Base-by-base conservation (phyloP, 37 sponge, comb jelly and placozoan species). In the Ephydatia muelleri region DNA sequence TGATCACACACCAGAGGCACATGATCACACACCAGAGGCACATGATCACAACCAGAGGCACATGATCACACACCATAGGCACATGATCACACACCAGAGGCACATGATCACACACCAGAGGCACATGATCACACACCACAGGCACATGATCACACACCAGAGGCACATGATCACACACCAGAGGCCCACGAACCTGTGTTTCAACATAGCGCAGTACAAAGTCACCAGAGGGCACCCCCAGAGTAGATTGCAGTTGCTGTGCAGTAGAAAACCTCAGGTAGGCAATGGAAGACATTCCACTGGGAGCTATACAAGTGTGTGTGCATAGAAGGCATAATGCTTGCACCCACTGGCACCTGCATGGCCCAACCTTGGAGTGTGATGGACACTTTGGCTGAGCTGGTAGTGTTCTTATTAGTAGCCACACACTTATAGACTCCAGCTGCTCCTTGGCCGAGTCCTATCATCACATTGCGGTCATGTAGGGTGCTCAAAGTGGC, bases 351-450 rank as follows among this genome's bases (percentile, higher is more conserved):
- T 43, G 6, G 19, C 57, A 57, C 16, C 9, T 14, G 57, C 19
- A 57, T 57, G 16, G 19, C 19, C 57, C 16, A 57, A 57, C 57
- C 57, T 57, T 57, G 57, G 16, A 57, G 57, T 13, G 33, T 11
- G 37, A 75, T 75, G 36, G 13, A 22, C 12, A 75, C 75, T 1
- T 5, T 75, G 25, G 30, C 30, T 16, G 72, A n/a, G 72, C 72
- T 71, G 0, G 32, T 34, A n/a, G 30, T 34, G 32, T 34, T 71
- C 72, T 71, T 34, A 13, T 31, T 75, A 26, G 33, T 13, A n/a
- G 86, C 86, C 38, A 85, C 28, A 49, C 86, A 85, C 35, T 72
- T 22, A 39, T 85, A 85, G 3, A 19, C 47, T 5, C 78, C 85
- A 47, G 32, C 33, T 11, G 79, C 70, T 8, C 32, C 70, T 43